Evolutionary conservation across 1,140 invertebrate genomes (phyloP).

Genomic region (Cherax quadricarinatus): DNA sequence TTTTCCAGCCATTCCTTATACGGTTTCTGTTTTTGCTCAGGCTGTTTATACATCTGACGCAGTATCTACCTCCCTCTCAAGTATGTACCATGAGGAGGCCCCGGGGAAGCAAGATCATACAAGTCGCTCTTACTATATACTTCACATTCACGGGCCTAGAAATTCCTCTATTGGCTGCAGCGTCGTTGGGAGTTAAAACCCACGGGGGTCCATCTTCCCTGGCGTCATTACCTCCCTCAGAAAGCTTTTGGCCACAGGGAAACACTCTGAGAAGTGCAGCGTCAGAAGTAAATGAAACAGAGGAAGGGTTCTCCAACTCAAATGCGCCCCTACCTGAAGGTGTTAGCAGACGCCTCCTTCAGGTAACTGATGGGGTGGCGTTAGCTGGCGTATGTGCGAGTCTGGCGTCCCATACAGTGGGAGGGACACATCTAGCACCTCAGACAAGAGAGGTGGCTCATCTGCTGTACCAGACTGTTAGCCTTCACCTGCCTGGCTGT

Average conservation of each 20-base stretch:
- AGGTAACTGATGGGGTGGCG: neutral
- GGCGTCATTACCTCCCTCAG: neutral
- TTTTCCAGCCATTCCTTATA: too few relatives aligned
- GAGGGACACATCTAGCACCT: too few relatives aligned
- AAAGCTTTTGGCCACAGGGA: neutral
- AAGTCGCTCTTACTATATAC: neutral
- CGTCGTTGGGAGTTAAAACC: neutral
- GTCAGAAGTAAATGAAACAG: neutral
- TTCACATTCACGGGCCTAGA: neutral
- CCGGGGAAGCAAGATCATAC: neutral
- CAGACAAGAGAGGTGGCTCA: neutral
- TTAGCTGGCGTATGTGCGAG: neutral
- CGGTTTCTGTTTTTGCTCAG: too few relatives aligned
- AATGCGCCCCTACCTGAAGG: neutral
- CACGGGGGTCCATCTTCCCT: neutral
- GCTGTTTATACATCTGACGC: too few relatives aligned
- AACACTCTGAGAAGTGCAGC: neutral
- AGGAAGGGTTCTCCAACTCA: neutral
- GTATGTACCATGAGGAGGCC: too few relatives aligned
- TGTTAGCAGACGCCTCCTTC: neutral
- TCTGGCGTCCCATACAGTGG: too few relatives aligned
- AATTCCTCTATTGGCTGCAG: neutral
- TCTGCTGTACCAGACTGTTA: neutral
- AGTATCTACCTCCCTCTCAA: too few relatives aligned
- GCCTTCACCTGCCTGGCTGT: neutral